phyloP scores from a whole-genome alignment of 1,140 invertebrate species.

The Aphidius ervi region DNA sequence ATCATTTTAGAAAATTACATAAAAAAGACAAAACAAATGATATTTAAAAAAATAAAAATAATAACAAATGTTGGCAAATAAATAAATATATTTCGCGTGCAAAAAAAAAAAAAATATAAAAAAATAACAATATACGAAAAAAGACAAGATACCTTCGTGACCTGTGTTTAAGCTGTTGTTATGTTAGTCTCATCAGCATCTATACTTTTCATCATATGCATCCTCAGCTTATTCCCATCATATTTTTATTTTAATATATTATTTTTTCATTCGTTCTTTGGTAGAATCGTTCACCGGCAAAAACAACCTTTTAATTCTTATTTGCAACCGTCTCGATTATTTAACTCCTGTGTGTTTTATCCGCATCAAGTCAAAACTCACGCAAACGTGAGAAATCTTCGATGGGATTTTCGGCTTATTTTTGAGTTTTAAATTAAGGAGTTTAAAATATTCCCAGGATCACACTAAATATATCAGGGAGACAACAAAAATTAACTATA shows the following conservation, averaged over 20 bases:
- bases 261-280: too few relatives aligned
- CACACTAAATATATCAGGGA: too few relatives aligned
- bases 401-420: slow-evolving; percentile 13
- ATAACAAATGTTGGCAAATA: too few relatives aligned
- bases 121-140: neutral
- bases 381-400: slow-evolving; percentile 36
- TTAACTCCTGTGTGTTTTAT: slow-evolving; percentile 18
- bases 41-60: too few relatives aligned
- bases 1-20: too few relatives aligned
- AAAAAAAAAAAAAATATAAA: too few relatives aligned
- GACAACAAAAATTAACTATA: too few relatives aligned
- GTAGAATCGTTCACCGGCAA: slow-evolving; percentile 4
- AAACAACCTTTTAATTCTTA: slow-evolving; percentile 34
- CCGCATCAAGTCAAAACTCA: slow-evolving; percentile 18
- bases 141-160: slow-evolving; percentile 33
- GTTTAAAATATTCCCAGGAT: too few relatives aligned
- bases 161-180: slow-evolving; percentile 39
- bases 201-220: neutral
- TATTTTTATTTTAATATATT: too few relatives aligned
- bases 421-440: slow-evolving; percentile 10
- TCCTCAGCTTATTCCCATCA: neutral
- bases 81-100: too few relatives aligned
- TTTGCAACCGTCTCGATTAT: slow-evolving; percentile 29
- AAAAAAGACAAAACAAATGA: too few relatives aligned
- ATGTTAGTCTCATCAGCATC: slow-evolving; percentile 23